Evolutionary conservation across 2,797 vertebrate genomes (phyloP).

Genomic region (Poeciliopsis turneri): DNA sequence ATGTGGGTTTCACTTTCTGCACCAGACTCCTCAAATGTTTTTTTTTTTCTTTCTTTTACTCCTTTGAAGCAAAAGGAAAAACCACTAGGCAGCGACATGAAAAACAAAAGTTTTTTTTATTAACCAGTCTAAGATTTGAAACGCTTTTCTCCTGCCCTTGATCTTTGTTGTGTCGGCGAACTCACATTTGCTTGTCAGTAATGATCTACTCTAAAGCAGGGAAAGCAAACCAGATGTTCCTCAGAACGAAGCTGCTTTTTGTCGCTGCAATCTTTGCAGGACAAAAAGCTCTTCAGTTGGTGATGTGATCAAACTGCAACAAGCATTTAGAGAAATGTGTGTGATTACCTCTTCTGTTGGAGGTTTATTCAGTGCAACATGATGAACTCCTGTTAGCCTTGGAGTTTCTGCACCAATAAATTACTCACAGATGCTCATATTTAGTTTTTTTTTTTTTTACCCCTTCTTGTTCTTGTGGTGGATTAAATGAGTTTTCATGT

Average conservation of each 20-base stretch:
- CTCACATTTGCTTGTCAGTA: slow-evolving; percentile 37
- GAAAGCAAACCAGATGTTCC: slow-evolving; percentile 51
- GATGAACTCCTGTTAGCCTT: background rate
- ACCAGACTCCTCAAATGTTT: slow-evolving; percentile 13
- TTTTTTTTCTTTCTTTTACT: slow-evolving; percentile 32
- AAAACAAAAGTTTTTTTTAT: slow-evolving; percentile 26
- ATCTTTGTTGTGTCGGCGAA: slow-evolving; percentile 13
- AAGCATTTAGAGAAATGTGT: slow-evolving; percentile 18
- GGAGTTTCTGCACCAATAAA: background rate
- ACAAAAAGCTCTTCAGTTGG: slow-evolving; percentile 30
- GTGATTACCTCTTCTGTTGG: background rate
- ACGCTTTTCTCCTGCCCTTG: slow-evolving; percentile 20
- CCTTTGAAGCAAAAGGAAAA: slow-evolving; percentile 9
- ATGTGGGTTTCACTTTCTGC: background rate
- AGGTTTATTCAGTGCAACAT: slow-evolving; percentile 3
- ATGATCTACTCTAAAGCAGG: slow-evolving; percentile 39
- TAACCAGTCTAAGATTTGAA: slow-evolving; percentile 18
- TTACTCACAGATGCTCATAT: background rate
- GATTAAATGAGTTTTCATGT: background rate
- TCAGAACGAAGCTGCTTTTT: slow-evolving; percentile 34
- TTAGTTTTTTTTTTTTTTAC: background rate
- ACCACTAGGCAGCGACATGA: slow-evolving; percentile 28
- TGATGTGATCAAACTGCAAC: slow-evolving; percentile 19
- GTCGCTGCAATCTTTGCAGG: slow-evolving; percentile 30
- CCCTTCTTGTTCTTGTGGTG: background rate